Percentiles rank a stretch among this genome's conserved stretches.
Evolutionary conservation across 2,113 vertebrate genomes (phyloP).

Genomic region (Bufo gargarizans): DNA sequence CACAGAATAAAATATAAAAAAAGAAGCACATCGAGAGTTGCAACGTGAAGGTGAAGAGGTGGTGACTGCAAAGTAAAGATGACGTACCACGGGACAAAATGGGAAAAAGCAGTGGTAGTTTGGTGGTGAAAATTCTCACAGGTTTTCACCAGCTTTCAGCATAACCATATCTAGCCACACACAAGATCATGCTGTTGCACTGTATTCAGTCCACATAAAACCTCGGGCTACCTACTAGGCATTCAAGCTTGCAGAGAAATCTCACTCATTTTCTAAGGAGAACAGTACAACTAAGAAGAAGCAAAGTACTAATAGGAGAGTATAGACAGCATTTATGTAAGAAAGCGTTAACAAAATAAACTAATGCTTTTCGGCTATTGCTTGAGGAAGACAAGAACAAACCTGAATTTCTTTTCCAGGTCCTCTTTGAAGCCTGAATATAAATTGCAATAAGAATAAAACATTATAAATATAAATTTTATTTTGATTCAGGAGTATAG

Average conservation of each 20-base stretch:
- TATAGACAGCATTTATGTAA: conserved; percentile 37
- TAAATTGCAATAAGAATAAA: conserved; percentile 55
- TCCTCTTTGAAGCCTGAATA: conserved; percentile 57
- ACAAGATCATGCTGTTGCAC: conserved; percentile 27
- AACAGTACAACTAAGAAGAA: conserved; percentile 46
- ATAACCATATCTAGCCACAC: conserved; percentile 24
- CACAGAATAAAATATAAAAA: conserved; percentile 6
- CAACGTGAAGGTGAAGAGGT: conserved; percentile 31
- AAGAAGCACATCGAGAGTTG: conserved; percentile 44
- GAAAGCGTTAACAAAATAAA: conserved; percentile 48
- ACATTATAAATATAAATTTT: conserved; percentile 43
- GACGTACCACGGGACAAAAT: conserved; percentile 53
- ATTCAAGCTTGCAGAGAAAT: conserved; percentile 10
- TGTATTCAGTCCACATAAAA: conserved; percentile 14
- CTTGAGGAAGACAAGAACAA: conserved; percentile 55
- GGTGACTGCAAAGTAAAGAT: conserved; percentile 40
- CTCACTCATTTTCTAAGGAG: conserved; percentile 40
- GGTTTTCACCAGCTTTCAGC: conserved; percentile 5
- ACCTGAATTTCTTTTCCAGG: conserved; percentile 57
- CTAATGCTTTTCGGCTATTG: conserved; percentile 58
- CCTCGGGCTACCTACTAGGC: conserved; percentile 28
- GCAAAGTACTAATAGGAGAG: conserved; percentile 44
- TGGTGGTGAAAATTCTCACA: conserved; percentile 35
- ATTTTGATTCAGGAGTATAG: conserved; percentile 40
- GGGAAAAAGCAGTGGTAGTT: conserved; percentile 47